Evolutionary conservation across 2,797 vertebrate genomes (phyloP).

Genomic region (Galaxias olidus): DNA sequence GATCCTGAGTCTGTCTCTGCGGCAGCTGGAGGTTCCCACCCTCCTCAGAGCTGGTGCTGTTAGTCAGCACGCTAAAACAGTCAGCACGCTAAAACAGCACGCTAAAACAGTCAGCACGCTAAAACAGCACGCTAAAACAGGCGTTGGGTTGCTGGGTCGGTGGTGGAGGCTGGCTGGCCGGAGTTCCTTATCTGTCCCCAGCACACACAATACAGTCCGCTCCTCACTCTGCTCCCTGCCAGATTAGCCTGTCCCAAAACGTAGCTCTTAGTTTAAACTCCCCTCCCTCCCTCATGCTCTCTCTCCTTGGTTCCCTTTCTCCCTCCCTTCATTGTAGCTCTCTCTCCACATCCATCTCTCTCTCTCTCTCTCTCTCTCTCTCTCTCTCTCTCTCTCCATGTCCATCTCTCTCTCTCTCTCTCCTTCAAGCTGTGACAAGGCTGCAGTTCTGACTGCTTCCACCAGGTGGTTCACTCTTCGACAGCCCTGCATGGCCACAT

Average conservation of each 20-base stretch:
- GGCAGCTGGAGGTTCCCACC: too few relatives aligned
- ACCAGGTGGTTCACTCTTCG: slow-evolving; percentile 84
- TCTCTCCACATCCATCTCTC: slow-evolving; percentile 38
- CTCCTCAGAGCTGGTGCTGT: too few relatives aligned
- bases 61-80: slow-evolving; percentile 82
- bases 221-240: slow-evolving; percentile 97
- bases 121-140: slow-evolving; percentile 83
- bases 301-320: slow-evolving; percentile 39
- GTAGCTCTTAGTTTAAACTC: slow-evolving; percentile 99
- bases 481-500: too few relatives aligned
- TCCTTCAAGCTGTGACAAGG: slow-evolving; percentile 79
- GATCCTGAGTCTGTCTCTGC: slow-evolving; percentile 57
- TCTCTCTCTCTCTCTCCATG: slow-evolving; percentile 46
- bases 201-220: slow-evolving; percentile 93
- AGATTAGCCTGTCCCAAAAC: slow-evolving; percentile 99
- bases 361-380: slow-evolving; percentile 43
- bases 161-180: slow-evolving; percentile 79
- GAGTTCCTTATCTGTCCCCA: slow-evolving; percentile 91
- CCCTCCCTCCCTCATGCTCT: slow-evolving; percentile 73
- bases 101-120: slow-evolving; percentile 54
- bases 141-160: slow-evolving; percentile 81
- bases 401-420: slow-evolving; percentile 60
- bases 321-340: slow-evolving; percentile 20
- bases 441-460: slow-evolving; percentile 95
- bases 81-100: slow-evolving; percentile 77